Evolutionary conservation across 2,888 invertebrate species (phyloP).

Genomic region (Idaea dimidiata): DNA sequence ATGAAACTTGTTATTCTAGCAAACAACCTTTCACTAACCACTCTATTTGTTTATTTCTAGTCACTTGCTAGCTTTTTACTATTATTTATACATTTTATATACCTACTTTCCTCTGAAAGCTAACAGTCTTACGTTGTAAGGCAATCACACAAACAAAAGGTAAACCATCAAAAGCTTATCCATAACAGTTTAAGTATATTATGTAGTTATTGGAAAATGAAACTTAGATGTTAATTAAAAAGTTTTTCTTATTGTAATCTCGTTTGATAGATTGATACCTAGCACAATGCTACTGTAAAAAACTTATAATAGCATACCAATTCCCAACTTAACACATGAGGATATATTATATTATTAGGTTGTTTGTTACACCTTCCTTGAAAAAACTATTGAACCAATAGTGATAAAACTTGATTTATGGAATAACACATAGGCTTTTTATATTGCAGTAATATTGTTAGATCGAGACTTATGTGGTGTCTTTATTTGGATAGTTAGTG

Average conservation of each 20-base stretch:
- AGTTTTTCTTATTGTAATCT: no score
- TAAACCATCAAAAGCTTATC: no score
- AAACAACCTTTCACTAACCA: neutral
- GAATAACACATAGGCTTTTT: neutral
- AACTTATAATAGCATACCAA: no score
- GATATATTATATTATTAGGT: neutral
- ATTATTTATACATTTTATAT: neutral
- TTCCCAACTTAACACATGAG: no score
- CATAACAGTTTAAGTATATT: no score
- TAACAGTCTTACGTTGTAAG: no score
- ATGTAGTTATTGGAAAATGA: no score
- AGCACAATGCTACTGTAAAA: no score
- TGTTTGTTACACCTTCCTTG: neutral
- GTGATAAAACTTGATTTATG: neutral
- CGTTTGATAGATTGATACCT: no score
- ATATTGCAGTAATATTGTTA: no score
- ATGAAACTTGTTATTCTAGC: neutral
- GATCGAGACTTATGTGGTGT: neutral
- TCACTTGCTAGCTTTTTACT: neutral
- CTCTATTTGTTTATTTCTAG: neutral
- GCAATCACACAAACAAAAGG: no score
- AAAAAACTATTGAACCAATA: neutral
- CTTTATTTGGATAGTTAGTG: neutral
- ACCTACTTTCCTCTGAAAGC: neutral
- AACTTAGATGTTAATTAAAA: no score